Base-by-base conservation (phyloP, 1,140 invertebrate species). In the Zophobas atratus region DNA sequence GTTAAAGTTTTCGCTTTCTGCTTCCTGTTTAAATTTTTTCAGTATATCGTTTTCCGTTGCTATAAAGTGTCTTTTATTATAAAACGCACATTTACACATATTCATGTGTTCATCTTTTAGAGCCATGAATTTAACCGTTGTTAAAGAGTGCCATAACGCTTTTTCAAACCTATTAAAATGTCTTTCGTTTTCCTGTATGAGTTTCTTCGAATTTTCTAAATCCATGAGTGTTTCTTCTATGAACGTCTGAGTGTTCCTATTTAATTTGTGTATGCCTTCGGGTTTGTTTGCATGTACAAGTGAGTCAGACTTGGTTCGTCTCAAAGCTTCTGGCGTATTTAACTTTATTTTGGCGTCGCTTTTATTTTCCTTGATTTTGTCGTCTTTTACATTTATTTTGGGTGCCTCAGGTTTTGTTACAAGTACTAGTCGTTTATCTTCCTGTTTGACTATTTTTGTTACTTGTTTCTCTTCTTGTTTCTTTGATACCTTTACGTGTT, bases 111-210 rank as follows among this genome's bases (percentile, higher is more conserved):
- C 60, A 67, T 32, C 6, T 67, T 43, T 67, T 1, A 67, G 39
- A 1, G 60, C 41, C 38, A 67, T 46, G 43, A 20, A 67, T 46
- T 67, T 67, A 38, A 67, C 4, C 1, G 60, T 67, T 20, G 60
- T 67, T 67, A 43, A 32, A 0, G 60, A 41, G 20, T 67, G 60
- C 60, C 60, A 67, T 0, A 67, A 39, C 2, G 49, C 46, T 4
- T 56, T 56, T 55, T 73, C 71, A 39, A 56, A 73, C 51, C 56
- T 48, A n/a, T 73, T 43, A n/a, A 73, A 73, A 39, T 55, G 71
- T 5, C 39, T 36, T 43, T 73, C 48, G 5, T 53, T 73, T n/a
- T 36, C 38, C 20, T 53, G 32, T 41, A 73, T 56, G 8, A 73
- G 8, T 73, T 73, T 73, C 33, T 20, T 56, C 1, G 48, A 36